Conservation (phyloP, 2,797 vertebrate genomes). For the Streptopelia turtur region DNA sequence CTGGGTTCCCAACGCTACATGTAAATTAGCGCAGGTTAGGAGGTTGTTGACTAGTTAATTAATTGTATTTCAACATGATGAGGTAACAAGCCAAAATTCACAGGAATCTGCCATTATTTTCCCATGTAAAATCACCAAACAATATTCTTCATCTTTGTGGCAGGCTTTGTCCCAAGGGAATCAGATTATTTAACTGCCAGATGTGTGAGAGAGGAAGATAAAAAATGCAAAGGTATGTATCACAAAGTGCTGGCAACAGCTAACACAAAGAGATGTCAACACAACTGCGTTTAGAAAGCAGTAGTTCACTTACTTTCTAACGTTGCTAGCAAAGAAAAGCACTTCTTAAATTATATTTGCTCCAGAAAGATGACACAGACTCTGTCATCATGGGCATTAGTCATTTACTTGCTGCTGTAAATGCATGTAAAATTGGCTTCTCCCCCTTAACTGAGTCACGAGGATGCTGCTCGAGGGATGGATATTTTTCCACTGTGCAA, state of each 20-base stretch:
- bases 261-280: not conserved
- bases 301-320: not conserved
- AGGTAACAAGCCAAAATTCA: not conserved
- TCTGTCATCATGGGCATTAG: not conserved
- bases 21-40: not conserved
- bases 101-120: not conserved
- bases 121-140: not conserved
- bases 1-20: not conserved
- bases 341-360: not conserved
- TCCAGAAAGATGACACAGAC: not conserved
- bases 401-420: conserved; percentile 19
- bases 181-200: not conserved
- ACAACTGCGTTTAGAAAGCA: not conserved
- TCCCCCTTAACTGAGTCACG: conserved; percentile 6
- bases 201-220: not conserved
- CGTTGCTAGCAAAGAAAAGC: not conserved
- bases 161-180: not conserved
- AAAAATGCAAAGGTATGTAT: not conserved
- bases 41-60: not conserved
- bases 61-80: accelerated
- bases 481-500: not conserved
- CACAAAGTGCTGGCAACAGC: not conserved
- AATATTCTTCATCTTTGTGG: not conserved
- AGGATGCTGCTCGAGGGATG: not conserved
- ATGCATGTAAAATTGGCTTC: not conserved